phyloP scores from a whole-genome alignment of 1,140 invertebrate species.

The Gonatopus flavifemur region DNA sequence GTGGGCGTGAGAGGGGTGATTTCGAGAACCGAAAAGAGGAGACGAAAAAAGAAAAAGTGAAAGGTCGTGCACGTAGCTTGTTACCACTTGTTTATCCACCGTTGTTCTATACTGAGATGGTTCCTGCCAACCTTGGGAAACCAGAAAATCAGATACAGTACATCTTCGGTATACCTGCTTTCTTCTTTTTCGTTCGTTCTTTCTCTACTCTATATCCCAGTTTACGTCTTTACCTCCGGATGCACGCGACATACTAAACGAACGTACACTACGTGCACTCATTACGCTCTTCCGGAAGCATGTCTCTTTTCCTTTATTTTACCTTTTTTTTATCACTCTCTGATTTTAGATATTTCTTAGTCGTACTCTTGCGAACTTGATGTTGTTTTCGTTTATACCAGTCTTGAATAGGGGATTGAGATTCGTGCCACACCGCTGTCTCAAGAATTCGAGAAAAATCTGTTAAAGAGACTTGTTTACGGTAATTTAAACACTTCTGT shows the following conservation, averaged over 20 bases:
- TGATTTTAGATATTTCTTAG: too few relatives aligned
- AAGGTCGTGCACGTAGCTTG: constrained; percentile 41
- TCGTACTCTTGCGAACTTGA: too few relatives aligned
- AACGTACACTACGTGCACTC: constrained; percentile 32
- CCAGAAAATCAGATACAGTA: too few relatives aligned
- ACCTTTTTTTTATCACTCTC: too few relatives aligned
- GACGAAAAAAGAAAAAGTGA: background rate
- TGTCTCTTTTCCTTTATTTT: background rate
- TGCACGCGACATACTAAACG: constrained; percentile 38
- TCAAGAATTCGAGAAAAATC: too few relatives aligned
- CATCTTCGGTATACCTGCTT: too few relatives aligned
- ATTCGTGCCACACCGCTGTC: too few relatives aligned
- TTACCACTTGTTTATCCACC: constrained; percentile 47
- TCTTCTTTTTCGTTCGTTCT: too few relatives aligned
- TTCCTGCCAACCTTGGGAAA: constrained; percentile 29
- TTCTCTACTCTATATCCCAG: background rate
- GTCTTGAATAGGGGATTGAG: too few relatives aligned
- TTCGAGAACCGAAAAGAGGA: background rate
- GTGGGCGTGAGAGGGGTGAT: background rate
- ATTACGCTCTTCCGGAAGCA: constrained; percentile 23
- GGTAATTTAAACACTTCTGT: too few relatives aligned
- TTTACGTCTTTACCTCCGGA: constrained; percentile 24
- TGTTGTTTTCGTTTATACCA: too few relatives aligned
- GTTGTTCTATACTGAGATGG: constrained; percentile 12
- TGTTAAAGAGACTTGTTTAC: too few relatives aligned